Evolutionary conservation across 2,113 vertebrate species (phyloP).

Genomic region (Sinosuthora webbiana): DNA sequence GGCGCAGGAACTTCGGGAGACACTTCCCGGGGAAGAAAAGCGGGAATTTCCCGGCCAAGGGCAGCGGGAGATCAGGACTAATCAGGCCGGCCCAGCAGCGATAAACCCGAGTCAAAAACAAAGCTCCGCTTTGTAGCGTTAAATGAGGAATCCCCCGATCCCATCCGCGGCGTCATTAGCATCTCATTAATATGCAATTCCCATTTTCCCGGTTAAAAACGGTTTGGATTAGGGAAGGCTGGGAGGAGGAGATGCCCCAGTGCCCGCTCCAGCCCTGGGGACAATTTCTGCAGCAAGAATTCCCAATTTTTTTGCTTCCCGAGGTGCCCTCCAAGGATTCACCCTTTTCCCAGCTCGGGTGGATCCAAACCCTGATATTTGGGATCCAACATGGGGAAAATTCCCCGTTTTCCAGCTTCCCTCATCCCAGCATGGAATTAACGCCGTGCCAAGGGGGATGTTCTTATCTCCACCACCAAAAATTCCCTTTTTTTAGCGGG

Average conservation of each 20-base stretch:
- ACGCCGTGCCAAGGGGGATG: not conserved
- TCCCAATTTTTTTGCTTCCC: not conserved
- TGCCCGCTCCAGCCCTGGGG: not conserved
- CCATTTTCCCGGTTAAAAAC: not conserved
- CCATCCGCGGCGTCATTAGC: not conserved
- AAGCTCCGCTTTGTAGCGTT: conserved; percentile 1
- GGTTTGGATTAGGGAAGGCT: not conserved
- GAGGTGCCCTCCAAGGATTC: not conserved
- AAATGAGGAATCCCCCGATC: not conserved
- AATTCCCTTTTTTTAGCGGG: not conserved
- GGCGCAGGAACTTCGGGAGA: not conserved
- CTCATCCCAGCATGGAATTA: not conserved
- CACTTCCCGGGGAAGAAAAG: not conserved
- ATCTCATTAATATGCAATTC: conserved; percentile 11
- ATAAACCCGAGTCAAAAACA: not conserved
- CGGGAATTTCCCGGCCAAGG: not conserved
- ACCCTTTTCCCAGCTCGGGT: not conserved
- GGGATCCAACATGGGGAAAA: not conserved
- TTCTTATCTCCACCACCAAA: not conserved
- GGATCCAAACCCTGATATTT: not conserved
- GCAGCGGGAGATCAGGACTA: not conserved
- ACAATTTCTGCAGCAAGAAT: not conserved
- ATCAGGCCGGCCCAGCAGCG: not conserved
- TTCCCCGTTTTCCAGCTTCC: not conserved
- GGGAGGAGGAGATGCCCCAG: not conserved